Percentiles rank a stretch among this genome's conserved stretches.
Conservation (phyloP, 2,113 vertebrate species). For the Indicator maculatus region DNA sequence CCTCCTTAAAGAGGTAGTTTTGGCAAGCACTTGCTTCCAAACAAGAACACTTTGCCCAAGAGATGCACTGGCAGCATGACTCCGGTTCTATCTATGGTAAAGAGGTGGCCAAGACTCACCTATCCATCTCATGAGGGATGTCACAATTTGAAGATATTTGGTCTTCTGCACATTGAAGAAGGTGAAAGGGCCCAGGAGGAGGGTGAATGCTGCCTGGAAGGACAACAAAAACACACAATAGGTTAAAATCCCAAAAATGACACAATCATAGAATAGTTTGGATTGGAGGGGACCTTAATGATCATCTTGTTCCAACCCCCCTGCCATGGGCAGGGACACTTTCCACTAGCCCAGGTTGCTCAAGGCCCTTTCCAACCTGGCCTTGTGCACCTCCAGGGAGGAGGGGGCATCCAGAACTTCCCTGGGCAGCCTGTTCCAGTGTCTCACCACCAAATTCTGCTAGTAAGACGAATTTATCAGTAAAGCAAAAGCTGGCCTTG, state of each 20-base stretch:
- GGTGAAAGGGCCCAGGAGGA: slow-evolving; percentile 93
- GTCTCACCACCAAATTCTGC: not conserved
- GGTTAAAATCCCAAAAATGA: not conserved
- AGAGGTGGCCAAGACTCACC: slow-evolving; percentile 81
- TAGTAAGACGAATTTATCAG: not conserved
- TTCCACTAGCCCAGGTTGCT: no score
- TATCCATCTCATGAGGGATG: slow-evolving; percentile 96
- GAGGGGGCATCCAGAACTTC: no score
- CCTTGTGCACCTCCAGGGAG: no score
- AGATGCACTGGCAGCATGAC: not conserved
- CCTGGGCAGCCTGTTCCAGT: no score
- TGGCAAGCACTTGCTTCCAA: not conserved
- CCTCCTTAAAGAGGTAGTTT: not conserved
- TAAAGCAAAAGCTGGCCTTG: not conserved
- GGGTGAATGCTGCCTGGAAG: slow-evolving; percentile 84
- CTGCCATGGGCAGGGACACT: no score
- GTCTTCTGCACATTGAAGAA: slow-evolving; percentile 99
- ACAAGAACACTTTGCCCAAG: not conserved
- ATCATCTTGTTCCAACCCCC: no score
- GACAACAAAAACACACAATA: not conserved
- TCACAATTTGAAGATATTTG: slow-evolving; percentile 97
- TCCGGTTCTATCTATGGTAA: not conserved
- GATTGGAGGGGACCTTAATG: no score
- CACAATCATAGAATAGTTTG: no score
- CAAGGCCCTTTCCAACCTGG: no score